Conservation (phyloP, 2,888 invertebrate genomes). For the Silvanus unidentatus region DNA sequence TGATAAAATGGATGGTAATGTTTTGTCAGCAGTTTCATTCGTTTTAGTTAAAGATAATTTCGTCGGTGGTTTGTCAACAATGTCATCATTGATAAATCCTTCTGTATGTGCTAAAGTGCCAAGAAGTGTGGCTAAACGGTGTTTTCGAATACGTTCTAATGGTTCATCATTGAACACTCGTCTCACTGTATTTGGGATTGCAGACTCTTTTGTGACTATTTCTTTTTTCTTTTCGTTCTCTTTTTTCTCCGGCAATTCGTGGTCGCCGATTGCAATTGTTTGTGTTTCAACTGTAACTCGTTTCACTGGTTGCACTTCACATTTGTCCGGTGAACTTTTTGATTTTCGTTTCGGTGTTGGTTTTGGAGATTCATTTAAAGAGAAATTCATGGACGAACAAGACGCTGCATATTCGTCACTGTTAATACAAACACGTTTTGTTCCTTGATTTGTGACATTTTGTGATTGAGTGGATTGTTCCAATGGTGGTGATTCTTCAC, state of each 20-base stretch:
- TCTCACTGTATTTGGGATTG: conserved; percentile 11
- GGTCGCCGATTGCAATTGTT: conserved; percentile 23
- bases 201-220: conserved; percentile 5
- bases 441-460: conserved; percentile 15
- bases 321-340: conserved; percentile 9
- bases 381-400: conserved; percentile 31
- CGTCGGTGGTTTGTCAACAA: neutral
- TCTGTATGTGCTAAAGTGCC: conserved; percentile 45
- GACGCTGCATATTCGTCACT: conserved; percentile 38
- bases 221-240: conserved; percentile 1
- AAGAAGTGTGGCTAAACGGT: conserved; percentile 37
- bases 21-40: conserved; percentile 18
- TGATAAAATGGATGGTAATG: conserved; percentile 32
- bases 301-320: conserved; percentile 26
- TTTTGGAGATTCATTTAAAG: conserved; percentile 17
- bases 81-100: conserved; percentile 25
- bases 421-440: conserved; percentile 35
- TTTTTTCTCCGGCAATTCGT: neutral
- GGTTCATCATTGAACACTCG: conserved; percentile 37
- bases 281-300: conserved; percentile 36
- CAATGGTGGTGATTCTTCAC: conserved; percentile 23
- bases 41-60: neutral
- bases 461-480: conserved; percentile 11
- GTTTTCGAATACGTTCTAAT: conserved; percentile 37
- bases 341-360: conserved; percentile 24